Conservation (phyloP, 2,888 invertebrate species). For the Heliothis peltigera region DNA sequence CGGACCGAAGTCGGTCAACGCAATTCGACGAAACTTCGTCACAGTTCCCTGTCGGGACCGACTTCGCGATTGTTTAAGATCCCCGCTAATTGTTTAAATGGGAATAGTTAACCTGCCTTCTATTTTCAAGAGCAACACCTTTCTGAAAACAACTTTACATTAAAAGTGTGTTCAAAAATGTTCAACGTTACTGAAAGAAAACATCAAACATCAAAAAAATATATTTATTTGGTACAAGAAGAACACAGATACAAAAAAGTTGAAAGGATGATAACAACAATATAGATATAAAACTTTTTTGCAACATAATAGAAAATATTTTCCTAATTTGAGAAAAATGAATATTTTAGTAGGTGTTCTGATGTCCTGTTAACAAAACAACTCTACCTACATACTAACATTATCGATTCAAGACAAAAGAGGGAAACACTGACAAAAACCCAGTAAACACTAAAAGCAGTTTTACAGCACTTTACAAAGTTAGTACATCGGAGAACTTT, state of each 20-base stretch:
- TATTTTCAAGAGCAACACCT: conserved; percentile 20
- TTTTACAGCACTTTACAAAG: conserved; percentile 10
- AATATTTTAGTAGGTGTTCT: background rate
- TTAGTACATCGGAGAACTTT: conserved; percentile 25
- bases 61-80: conserved; percentile 51
- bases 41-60: conserved; percentile 18
- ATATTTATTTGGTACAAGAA: too few species aligned
- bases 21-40: conserved; percentile 46
- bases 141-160: background rate
- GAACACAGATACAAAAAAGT: too few species aligned
- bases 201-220: too few species aligned
- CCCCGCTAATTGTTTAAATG: conserved; percentile 46
- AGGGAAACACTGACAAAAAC: background rate
- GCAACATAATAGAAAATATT: too few species aligned
- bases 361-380: background rate
- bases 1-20: conserved; percentile 45
- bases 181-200: too few species aligned
- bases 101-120: conserved; percentile 43
- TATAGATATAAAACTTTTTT: too few species aligned
- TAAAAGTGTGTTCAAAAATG: too few species aligned
- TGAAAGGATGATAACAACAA: too few species aligned
- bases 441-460: background rate
- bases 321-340: too few species aligned
- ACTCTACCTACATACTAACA: background rate
- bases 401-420: background rate